A percentile compares a stretch with the other conserved stretches of the same genome.
phyloP scores from a whole-genome alignment of 1,140 invertebrate species.

The Psilanteris sp. region DNA sequence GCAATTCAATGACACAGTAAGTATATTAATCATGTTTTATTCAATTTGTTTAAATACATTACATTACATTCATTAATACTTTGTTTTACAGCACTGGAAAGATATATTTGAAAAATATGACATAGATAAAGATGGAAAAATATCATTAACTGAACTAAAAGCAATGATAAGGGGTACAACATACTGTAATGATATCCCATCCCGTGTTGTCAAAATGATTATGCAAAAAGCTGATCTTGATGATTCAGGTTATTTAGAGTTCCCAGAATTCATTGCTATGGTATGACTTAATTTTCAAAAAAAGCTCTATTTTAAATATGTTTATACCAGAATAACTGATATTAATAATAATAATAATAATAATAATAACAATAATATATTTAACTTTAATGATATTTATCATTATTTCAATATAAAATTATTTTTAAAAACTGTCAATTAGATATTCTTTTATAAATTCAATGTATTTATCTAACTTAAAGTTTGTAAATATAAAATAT shows the following conservation, averaged over 20 bases:
- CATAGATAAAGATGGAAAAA: constrained; percentile 85
- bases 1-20: constrained; percentile 75
- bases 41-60: not conserved
- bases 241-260: constrained; percentile 86
- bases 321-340: no score
- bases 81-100: constrained; percentile 76
- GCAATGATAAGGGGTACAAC: constrained; percentile 83
- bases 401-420: no score
- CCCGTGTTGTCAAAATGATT: constrained; percentile 85
- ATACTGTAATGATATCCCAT: constrained; percentile 86
- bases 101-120: constrained; percentile 85
- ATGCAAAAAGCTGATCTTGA: constrained; percentile 86
- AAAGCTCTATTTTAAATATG: no score
- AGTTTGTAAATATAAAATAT: no score
- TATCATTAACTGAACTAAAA: constrained; percentile 86
- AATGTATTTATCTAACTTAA: no score
- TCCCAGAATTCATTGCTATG: constrained; percentile 89
- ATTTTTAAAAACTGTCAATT: no score
- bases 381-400: no score
- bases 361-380: no score
- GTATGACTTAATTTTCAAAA: constrained; percentile 76
- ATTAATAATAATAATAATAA: no score
- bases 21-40: constrained; percentile 30
- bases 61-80: no score
- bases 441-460: no score